Percentiles rank a stretch among this genome's conserved stretches.
Conservation (phyloP, 2,888 invertebrate species). For the Sminthurinus aureus region DNA sequence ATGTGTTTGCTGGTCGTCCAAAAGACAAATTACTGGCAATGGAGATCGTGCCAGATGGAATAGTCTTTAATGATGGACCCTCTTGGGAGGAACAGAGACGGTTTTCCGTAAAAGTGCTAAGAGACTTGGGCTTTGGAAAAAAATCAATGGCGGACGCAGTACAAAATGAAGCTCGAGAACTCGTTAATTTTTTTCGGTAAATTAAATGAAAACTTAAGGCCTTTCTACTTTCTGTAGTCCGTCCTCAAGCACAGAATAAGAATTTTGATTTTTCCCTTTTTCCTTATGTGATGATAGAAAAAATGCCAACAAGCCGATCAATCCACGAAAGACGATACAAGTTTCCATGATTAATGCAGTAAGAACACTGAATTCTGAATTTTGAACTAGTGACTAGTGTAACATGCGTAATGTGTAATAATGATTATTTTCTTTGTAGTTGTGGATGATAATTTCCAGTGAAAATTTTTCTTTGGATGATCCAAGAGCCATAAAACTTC, state of each 20-base stretch:
- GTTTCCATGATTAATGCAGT: conserved; percentile 51
- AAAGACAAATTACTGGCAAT: conserved; percentile 49
- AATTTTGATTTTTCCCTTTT: no score
- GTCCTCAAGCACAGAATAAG: no score
- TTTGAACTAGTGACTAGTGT: no score
- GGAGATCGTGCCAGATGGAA: conserved; percentile 47
- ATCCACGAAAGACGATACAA: conserved; percentile 45
- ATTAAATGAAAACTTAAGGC: not conserved
- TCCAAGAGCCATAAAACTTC: conserved; percentile 42
- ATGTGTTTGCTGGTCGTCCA: conserved; percentile 49
- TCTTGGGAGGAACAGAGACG: conserved; percentile 47
- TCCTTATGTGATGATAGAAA: no score
- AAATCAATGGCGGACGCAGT: conserved; percentile 48
- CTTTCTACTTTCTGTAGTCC: no score
- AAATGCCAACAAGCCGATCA: conserved; percentile 31
- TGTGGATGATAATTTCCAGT: conserved; percentile 52
- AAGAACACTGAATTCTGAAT: no score
- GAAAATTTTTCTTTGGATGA: conserved; percentile 51
- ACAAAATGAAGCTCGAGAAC: conserved; percentile 45
- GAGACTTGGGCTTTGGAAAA: conserved; percentile 50
- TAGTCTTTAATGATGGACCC: conserved; percentile 48
- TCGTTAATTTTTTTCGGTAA: conserved; percentile 44
- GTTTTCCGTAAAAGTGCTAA: conserved; percentile 48
- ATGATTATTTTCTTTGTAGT: not conserved
- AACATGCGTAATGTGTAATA: no score